Percentiles rank a stretch among this genome's conserved stretches.
These are phyloP conservation scores for Bembecia ichneumoniformis DNA, from an alignment of 2,888 invertebrate species.

Conservation along the genomic window DNA sequence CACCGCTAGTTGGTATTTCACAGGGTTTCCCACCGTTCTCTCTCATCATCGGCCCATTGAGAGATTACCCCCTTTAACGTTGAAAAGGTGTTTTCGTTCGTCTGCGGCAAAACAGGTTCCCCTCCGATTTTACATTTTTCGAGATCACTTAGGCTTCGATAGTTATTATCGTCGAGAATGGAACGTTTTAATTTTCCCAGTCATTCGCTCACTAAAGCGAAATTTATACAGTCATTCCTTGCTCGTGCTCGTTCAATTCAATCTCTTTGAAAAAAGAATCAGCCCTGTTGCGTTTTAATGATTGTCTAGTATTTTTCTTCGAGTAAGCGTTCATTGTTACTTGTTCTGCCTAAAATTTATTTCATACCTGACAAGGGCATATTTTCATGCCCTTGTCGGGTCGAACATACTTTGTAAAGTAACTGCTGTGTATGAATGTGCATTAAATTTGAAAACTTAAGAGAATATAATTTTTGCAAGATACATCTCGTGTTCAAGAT, in stretches of 20 bases:
- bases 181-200: slow-evolving; percentile 68
- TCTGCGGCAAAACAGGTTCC: slow-evolving; percentile 61
- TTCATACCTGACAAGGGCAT: too few relatives aligned
- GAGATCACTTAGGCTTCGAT: slow-evolving; percentile 69
- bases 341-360: too few relatives aligned
- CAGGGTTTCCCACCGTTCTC: slow-evolving; percentile 36
- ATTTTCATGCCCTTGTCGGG: too few relatives aligned
- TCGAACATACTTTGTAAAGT: too few relatives aligned
- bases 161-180: slow-evolving; percentile 59
- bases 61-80: slow-evolving; percentile 29
- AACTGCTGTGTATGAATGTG: too few relatives aligned
- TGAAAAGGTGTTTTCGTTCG: slow-evolving; percentile 72
- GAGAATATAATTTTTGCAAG: too few relatives aligned
- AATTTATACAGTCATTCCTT: slow-evolving; percentile 60
- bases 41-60: slow-evolving; percentile 58
- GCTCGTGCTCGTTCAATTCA: slow-evolving; percentile 47
- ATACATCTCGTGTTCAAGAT: too few relatives aligned
- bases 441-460: too few relatives aligned
- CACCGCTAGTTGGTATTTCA: slow-evolving; percentile 63
- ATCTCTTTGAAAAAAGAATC: slow-evolving; percentile 10
- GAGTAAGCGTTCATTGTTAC: too few relatives aligned
- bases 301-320: too few relatives aligned
- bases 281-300: too few relatives aligned
- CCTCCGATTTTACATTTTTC: slow-evolving; percentile 54
- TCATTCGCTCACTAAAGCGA: slow-evolving; percentile 50